Percentiles rank a stretch among this genome's conserved stretches.
Evolutionary conservation across 35 echinoderm and acorn worm genomes (phyloP).

Genomic region (Eucidaris tribuloides): DNA sequence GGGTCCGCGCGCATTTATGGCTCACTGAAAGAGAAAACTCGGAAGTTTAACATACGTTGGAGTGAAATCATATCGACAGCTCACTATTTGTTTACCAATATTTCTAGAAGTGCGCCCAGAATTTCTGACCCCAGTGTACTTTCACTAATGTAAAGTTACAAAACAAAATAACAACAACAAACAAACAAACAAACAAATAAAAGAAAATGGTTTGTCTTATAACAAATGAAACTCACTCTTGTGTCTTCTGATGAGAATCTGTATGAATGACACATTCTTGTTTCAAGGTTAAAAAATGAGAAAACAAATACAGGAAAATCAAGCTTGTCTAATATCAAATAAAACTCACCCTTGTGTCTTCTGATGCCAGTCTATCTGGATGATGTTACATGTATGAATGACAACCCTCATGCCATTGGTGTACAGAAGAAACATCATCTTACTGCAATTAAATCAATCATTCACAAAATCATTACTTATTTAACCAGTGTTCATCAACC

Average conservation of each 20-base stretch:
- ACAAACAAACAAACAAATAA: neutral
- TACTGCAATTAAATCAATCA: constrained; percentile 43
- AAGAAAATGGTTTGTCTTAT: too few relatives aligned
- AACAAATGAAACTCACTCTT: constrained; percentile 80
- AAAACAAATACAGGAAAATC: too few relatives aligned
- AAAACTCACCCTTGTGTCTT: constrained; percentile 86
- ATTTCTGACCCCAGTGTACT: too few relatives aligned
- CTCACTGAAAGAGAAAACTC: too few relatives aligned
- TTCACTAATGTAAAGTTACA: too few relatives aligned
- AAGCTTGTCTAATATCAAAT: too few relatives aligned
- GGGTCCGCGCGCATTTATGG: too few relatives aligned
- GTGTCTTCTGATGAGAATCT: constrained; percentile 91
- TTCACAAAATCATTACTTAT: neutral
- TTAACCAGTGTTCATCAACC: neutral
- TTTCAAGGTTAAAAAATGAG: neutral
- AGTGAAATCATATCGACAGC: too few relatives aligned
- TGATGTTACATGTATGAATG: constrained; percentile 83
- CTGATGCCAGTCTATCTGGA: constrained; percentile 85
- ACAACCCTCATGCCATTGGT: constrained; percentile 76
- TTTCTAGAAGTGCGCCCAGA: too few relatives aligned
- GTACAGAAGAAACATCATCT: constrained; percentile 95
- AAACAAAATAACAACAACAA: too few relatives aligned
- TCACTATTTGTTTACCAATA: too few relatives aligned
- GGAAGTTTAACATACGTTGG: too few relatives aligned
- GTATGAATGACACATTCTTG: constrained; percentile 65